A percentile compares a stretch with the other conserved stretches of the same genome.
Evolutionary conservation across 2,888 invertebrate genomes (phyloP).

Genomic region (Erebia epiphron): DNA sequence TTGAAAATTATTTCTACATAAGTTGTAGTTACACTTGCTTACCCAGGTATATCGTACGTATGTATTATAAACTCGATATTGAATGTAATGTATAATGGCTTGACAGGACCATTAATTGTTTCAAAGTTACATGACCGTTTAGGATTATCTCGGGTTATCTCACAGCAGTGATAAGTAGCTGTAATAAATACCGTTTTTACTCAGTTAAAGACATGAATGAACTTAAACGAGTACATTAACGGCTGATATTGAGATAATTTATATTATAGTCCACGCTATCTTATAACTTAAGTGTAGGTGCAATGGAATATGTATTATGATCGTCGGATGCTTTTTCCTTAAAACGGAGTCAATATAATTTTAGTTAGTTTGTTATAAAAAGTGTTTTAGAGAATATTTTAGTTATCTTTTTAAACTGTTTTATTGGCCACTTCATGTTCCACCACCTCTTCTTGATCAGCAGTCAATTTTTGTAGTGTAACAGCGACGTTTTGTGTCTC

Average conservation of each 20-base stretch:
- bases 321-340: no score
- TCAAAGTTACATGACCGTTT: not conserved
- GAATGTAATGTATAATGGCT: no score
- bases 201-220: slow-evolving; percentile 3
- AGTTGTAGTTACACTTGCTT: not conserved
- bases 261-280: not conserved
- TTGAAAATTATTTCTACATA: no score
- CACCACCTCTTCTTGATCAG: no score
- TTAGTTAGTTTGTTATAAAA: no score
- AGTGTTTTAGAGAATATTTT: no score
- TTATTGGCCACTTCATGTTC: no score
- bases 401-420: no score
- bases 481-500: no score
- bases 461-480: no score
- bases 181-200: not conserved
- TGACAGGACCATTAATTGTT: not conserved
- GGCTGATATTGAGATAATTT: not conserved
- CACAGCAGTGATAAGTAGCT: not conserved
- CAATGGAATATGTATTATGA: not conserved
- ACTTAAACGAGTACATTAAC: not conserved
- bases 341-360: no score
- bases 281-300: not conserved
- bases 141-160: slow-evolving; percentile 6
- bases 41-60: not conserved
- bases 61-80: not conserved